Percentiles rank a stretch among this genome's conserved stretches.
Evolutionary conservation across 2,113 vertebrate genomes (phyloP).

Genomic region (Leptobrachium leishanense): DNA sequence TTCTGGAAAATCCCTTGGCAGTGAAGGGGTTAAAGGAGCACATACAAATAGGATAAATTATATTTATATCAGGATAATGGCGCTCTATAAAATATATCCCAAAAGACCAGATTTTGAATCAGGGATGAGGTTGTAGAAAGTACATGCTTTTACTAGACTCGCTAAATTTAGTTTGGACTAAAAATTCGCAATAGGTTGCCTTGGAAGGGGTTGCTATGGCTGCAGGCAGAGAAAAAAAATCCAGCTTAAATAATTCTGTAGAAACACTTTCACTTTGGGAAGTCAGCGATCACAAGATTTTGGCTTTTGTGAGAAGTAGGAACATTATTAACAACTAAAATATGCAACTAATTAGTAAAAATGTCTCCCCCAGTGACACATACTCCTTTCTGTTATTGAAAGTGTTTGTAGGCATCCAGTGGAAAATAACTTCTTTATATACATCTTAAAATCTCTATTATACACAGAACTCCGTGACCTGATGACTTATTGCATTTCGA

Average conservation of each 20-base stretch:
- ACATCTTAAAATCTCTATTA: not conserved
- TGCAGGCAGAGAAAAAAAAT: conserved; percentile 69
- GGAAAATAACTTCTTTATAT: not conserved
- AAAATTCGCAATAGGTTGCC: conserved; percentile 66
- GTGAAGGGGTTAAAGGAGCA: too few relatives aligned
- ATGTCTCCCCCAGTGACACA: not conserved
- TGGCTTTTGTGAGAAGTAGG: conserved; percentile 18
- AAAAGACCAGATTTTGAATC: conserved; percentile 32
- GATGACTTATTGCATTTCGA: not conserved
- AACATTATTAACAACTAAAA: not conserved
- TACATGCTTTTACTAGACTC: conserved; percentile 56
- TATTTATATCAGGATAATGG: too few relatives aligned
- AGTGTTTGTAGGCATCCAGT: not conserved
- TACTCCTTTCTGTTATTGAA: not conserved
- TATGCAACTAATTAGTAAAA: not conserved
- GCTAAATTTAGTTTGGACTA: conserved; percentile 69
- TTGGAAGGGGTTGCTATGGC: conserved; percentile 78
- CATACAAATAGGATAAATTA: too few relatives aligned
- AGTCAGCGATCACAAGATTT: conserved; percentile 51
- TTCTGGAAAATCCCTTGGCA: too few relatives aligned
- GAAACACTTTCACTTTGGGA: conserved; percentile 60
- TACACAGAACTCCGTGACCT: not conserved
- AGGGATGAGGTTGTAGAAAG: conserved; percentile 63
- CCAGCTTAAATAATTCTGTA: conserved; percentile 56
- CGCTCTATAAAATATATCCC: not conserved